Evolutionary conservation across 2,797 vertebrate species (phyloP).

Genomic region (Limnodromus scolopaceus): DNA sequence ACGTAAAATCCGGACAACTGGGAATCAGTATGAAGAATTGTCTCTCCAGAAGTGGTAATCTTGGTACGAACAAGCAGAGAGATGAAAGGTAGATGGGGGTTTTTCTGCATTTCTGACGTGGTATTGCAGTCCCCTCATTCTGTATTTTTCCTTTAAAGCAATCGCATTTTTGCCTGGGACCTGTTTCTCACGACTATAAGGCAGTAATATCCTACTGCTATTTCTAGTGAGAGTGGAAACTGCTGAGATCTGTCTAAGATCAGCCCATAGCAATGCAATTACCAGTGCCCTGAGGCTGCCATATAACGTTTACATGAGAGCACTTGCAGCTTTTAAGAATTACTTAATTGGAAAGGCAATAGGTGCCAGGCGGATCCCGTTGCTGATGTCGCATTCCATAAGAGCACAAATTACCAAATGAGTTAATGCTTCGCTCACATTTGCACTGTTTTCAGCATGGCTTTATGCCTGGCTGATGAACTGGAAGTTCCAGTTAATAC

Average conservation of each 20-base stretch:
- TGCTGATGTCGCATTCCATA: slow-evolving; percentile 14
- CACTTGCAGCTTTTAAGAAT: slow-evolving; percentile 1
- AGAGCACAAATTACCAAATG: neutral
- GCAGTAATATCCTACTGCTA: neutral
- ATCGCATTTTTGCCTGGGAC: fast-evolving
- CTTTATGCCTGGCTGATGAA: slow-evolving; percentile 17
- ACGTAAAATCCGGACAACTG: neutral
- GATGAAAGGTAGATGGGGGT: fast-evolving
- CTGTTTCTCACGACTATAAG: neutral
- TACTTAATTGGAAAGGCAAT: neutral
- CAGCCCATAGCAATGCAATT: neutral
- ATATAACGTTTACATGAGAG: neutral
- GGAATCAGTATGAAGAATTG: neutral
- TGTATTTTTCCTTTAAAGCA: neutral
- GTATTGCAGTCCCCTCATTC: neutral
- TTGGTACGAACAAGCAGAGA: neutral
- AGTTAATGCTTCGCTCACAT: neutral
- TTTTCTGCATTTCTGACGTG: neutral
- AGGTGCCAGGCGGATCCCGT: neutral
- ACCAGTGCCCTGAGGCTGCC: neutral
- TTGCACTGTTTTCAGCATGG: neutral
- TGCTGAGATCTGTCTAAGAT: neutral
- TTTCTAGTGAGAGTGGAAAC: neutral
- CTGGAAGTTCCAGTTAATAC: slow-evolving; percentile 39
- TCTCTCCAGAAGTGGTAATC: neutral